Evolutionary conservation across 2,797 vertebrate genomes (phyloP), one percentile per base, ranked within the genome.

Genomic region (Urosaurus nigricauda): DNA sequence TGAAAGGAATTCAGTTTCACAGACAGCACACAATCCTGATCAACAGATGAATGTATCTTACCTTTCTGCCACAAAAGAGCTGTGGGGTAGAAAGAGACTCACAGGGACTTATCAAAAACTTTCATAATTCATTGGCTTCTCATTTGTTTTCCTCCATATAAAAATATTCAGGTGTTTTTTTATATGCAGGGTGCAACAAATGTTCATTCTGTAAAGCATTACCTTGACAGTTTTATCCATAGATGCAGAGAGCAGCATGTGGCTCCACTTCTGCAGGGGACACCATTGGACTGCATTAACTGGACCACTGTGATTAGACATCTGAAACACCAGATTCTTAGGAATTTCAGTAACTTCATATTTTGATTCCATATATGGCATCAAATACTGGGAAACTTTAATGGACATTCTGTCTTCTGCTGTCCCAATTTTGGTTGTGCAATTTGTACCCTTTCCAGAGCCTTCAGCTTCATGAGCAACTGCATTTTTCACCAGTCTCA

Each of bases 211-310:
- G 6, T 9, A n/a, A 26, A 89, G 90, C 53, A 93, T 95, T 98
- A 99, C 99, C 99, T 99, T 99, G 89, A 98, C 90, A 35, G 98
- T 99, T 93, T 97, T 98, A 95, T 99, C 99, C 98, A 99, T 99
- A 77, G 99, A 99, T 11, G 98, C 97, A 0, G 99, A 99, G 85
- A 99, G 97, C 83, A 99, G 97, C 93, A 99, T 93, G 89, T 99
- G 98, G 90, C 98, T 99, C 89, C 95, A 95, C 13, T 97, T 96
- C 84, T 92, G 93, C 8, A 98, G 95, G 0, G 98, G 98, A 93
- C 98, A 98, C 99, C 99, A 99, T 87, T 97, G 97, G 83, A 99
- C 93, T 0, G 95, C 97, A 95, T 98, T 99, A 84, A 99, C 97
- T 0, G 98, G 98, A 19, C 98, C 98, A 0, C 94, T 95, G 91